phyloP scores from a whole-genome alignment of 2,113 vertebrate species.

The Plestiodon gilberti region DNA sequence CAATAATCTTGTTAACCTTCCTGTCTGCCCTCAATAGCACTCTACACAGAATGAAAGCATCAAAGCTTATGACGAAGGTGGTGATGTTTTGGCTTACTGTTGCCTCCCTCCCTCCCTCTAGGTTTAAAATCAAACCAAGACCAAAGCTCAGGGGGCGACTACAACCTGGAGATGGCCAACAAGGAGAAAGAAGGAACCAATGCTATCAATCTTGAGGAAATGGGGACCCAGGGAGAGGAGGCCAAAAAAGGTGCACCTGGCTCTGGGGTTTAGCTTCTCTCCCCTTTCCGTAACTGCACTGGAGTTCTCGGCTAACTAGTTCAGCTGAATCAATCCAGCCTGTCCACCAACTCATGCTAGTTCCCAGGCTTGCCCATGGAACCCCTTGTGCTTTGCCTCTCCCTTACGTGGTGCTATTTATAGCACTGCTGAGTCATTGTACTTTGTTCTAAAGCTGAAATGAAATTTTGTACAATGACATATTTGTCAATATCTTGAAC shows the following conservation, averaged over 20 bases:
- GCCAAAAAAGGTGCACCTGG: constrained; percentile 58
- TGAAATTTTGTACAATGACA: not conserved
- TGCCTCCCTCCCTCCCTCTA: not conserved
- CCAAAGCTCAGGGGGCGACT: accelerated
- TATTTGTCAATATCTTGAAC: not conserved
- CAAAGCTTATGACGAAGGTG: not conserved
- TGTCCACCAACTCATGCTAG: not conserved
- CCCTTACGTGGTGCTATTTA: not conserved
- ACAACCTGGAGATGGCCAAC: constrained; percentile 58
- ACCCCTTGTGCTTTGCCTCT: not conserved
- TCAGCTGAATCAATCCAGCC: not conserved
- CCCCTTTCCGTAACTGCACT: not conserved
- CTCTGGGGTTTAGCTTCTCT: not conserved
- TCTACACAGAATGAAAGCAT: not conserved
- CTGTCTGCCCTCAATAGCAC: not conserved
- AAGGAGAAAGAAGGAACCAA: constrained; percentile 48
- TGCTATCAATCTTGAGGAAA: constrained; percentile 59
- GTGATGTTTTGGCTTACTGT: not conserved
- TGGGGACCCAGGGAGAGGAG: constrained; percentile 47
- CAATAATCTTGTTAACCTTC: not conserved
- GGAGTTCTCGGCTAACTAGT: not conserved
- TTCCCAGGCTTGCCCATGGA: no score
- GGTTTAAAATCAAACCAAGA: not conserved
- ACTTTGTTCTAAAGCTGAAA: not conserved
- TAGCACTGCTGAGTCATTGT: not conserved